These are phyloP conservation scores for Heliconius melpomene DNA, from an alignment of 1,140 invertebrate species.

Conservation along the genomic window DNA sequence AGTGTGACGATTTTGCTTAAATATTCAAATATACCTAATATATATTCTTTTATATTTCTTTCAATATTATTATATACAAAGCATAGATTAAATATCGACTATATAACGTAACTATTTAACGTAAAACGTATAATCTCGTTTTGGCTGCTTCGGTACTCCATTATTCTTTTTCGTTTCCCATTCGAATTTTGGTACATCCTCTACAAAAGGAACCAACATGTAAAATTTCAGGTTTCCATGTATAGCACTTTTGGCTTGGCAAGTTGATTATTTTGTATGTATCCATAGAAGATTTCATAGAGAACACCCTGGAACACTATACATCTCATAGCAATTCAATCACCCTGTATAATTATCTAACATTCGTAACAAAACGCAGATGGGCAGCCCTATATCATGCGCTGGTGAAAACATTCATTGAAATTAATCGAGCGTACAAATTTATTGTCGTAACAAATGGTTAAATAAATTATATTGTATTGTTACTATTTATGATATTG, in stretches of 20 bases:
- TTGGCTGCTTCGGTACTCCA: too few species aligned
- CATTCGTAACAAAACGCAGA: constrained; percentile 36
- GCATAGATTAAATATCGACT: too few species aligned
- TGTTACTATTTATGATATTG: constrained; percentile 35
- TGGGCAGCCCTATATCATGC: constrained; percentile 49
- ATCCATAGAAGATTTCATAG: neutral
- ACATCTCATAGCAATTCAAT: neutral
- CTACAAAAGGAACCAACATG: too few species aligned
- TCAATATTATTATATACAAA: too few species aligned
- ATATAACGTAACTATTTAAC: too few species aligned
- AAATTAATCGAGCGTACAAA: constrained; percentile 54
- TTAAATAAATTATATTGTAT: constrained; percentile 47
- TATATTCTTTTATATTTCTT: too few species aligned
- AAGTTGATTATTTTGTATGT: too few species aligned
- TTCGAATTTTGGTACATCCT: too few species aligned
- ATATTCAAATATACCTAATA: constrained; percentile 24
- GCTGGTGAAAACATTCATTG: constrained; percentile 49
- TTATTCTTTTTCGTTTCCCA: too few species aligned
- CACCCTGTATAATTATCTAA: constrained; percentile 1
- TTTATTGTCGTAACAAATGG: constrained; percentile 49
- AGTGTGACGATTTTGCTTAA: constrained; percentile 61
- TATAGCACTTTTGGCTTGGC: too few species aligned
- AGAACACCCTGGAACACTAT: neutral
- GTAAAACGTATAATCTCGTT: too few species aligned
- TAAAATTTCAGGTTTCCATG: too few species aligned